Conservation (phyloP, 2,113 vertebrate genomes). For the Sardina pilchardus region DNA sequence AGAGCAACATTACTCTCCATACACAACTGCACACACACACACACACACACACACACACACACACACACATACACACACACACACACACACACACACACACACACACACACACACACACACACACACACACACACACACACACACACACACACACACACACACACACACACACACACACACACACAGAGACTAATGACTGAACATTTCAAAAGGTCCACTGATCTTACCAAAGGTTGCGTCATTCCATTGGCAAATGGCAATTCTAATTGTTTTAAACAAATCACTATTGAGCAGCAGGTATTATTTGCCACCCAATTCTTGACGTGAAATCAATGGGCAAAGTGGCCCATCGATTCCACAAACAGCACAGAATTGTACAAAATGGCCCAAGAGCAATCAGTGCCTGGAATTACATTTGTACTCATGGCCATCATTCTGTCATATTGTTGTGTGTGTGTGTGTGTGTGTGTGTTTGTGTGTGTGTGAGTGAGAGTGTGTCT, state of each 20-base stretch:
- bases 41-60: too few species aligned
- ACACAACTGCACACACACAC: too few species aligned
- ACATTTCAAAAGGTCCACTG: constrained; percentile 4
- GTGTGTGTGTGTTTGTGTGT: not conserved
- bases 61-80: too few species aligned
- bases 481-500: not conserved
- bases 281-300: constrained; percentile 32
- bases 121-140: too few species aligned
- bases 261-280: constrained; percentile 51
- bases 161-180: too few species aligned
- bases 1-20: not conserved
- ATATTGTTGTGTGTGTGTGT: not conserved
- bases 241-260: constrained; percentile 20
- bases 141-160: too few species aligned
- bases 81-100: too few species aligned
- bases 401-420: not conserved
- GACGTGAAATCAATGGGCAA: constrained; percentile 42
- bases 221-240: constrained; percentile 25
- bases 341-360: constrained; percentile 26
- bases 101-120: too few species aligned
- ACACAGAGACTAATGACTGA: not conserved
- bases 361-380: not conserved
- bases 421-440: not conserved
- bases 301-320: constrained; percentile 38
- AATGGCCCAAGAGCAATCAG: not conserved